These are phyloP conservation scores for Amphipyra tragopoginis DNA, from an alignment of 2,888 invertebrate species.

Conservation along the genomic window DNA sequence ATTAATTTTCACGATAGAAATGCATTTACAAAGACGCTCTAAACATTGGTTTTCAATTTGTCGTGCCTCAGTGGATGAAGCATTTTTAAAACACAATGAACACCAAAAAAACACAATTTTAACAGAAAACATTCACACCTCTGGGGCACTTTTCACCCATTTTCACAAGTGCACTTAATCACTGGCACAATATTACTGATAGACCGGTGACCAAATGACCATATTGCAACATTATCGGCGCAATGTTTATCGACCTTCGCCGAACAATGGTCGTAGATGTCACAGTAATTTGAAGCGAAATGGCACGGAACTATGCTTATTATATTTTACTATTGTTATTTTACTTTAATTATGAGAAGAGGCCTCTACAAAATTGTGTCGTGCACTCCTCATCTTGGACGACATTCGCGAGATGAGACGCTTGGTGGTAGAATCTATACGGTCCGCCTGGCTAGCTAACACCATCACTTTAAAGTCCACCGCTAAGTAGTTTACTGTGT, in stretches of 20 bases:
- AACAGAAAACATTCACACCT: constrained; percentile 15
- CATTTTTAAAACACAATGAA: not conserved
- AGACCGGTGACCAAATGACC: constrained; percentile 10
- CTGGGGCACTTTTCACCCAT: constrained; percentile 49
- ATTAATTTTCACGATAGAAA: too few species aligned
- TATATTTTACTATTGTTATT: too few species aligned
- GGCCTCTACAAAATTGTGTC: too few species aligned
- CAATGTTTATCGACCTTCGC: constrained; percentile 29
- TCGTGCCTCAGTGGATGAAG: not conserved
- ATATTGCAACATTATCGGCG: constrained; percentile 34
- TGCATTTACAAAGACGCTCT: too few species aligned
- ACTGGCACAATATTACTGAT: constrained; percentile 29
- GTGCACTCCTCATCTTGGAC: too few species aligned
- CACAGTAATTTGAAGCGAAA: constrained; percentile 41
- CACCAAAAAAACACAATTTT: not conserved
- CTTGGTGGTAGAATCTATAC: too few species aligned
- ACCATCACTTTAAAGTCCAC: too few species aligned
- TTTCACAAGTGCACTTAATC: constrained; percentile 43
- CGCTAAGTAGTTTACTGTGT: too few species aligned
- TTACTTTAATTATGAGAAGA: too few species aligned
- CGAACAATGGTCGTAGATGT: constrained; percentile 37
- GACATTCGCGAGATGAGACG: too few species aligned
- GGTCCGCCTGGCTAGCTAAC: too few species aligned
- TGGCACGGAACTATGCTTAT: constrained; percentile 28
- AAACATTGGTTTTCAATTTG: too few species aligned